A percentile compares a stretch with the other conserved stretches of the same genome.
Conservation (phyloP, 2,888 invertebrate species). For the Leptogaster cylindrica region DNA sequence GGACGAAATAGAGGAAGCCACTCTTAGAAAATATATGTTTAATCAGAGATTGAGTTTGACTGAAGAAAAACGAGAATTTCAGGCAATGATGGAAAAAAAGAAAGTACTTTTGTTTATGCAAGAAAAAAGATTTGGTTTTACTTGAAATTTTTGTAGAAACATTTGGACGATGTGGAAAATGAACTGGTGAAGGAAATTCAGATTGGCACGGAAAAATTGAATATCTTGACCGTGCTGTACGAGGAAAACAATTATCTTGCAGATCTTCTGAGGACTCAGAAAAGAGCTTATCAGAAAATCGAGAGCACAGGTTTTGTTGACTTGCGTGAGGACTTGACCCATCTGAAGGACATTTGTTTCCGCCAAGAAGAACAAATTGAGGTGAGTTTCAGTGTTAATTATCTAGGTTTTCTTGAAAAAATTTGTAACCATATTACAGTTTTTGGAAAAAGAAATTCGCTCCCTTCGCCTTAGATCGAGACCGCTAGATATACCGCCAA, state of each 20-base stretch:
- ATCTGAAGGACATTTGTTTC: constrained; percentile 54
- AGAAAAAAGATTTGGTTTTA: not conserved
- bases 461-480: constrained; percentile 57
- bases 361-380: constrained; percentile 65
- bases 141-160: constrained; percentile 53
- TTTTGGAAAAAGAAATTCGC: constrained; percentile 58
- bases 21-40: constrained; percentile 65
- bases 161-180: constrained; percentile 57
- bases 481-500: constrained; percentile 54
- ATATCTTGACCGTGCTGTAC: constrained; percentile 65
- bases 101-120: constrained; percentile 53
- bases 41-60: constrained; percentile 64
- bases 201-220: constrained; percentile 65
- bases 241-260: constrained; percentile 65
- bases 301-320: not conserved
- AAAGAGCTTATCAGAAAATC: constrained; percentile 48
- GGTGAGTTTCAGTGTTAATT: constrained; percentile 53
- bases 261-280: constrained; percentile 60
- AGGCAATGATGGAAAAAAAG: constrained; percentile 61
- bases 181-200: constrained; percentile 62
- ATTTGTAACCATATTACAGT: constrained; percentile 48
- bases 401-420: not conserved
- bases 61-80: constrained; percentile 62
- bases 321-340: constrained; percentile 53
- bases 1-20: constrained; percentile 65